Evolutionary conservation across 2,888 invertebrate genomes (phyloP).

Genomic region (Drosophila setosimentum): DNA sequence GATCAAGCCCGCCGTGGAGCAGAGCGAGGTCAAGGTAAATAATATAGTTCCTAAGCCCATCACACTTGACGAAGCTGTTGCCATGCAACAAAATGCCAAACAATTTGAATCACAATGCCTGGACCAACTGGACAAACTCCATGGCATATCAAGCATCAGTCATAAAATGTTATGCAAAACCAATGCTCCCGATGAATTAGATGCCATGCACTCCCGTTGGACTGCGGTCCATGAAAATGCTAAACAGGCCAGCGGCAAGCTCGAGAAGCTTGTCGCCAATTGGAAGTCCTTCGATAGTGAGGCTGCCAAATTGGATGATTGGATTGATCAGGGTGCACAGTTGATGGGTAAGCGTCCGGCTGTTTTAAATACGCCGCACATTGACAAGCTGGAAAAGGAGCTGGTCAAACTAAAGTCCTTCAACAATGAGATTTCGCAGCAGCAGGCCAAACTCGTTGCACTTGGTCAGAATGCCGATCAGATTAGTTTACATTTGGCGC

Average conservation of each 20-base stretch:
- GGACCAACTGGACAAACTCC: conserved; percentile 90
- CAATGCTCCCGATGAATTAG: conserved; percentile 93
- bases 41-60: conserved; percentile 88
- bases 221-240: conserved; percentile 93
- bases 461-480: conserved; percentile 92
- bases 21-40: conserved; percentile 92
- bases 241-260: conserved; percentile 91
- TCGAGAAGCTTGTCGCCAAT: conserved; percentile 91
- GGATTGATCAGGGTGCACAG: conserved; percentile 90
- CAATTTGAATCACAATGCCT: conserved; percentile 92
- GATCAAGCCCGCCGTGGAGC: conserved; percentile 95
- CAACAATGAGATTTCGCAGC: conserved; percentile 93
- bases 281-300: conserved; percentile 94
- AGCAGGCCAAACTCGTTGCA: conserved; percentile 92
- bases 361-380: conserved; percentile 89
- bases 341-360: conserved; percentile 87
- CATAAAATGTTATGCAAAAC: conserved; percentile 91
- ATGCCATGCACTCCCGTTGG: conserved; percentile 93
- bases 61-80: conserved; percentile 92
- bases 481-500: conserved; percentile 90
- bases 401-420: conserved; percentile 91
- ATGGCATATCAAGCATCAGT: conserved; percentile 90
- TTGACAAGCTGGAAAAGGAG: conserved; percentile 91
- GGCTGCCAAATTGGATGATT: conserved; percentile 90
- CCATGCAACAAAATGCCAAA: conserved; percentile 90